phyloP scores from a whole-genome alignment of 2,797 vertebrate species.

The Serranus cabrilla region DNA sequence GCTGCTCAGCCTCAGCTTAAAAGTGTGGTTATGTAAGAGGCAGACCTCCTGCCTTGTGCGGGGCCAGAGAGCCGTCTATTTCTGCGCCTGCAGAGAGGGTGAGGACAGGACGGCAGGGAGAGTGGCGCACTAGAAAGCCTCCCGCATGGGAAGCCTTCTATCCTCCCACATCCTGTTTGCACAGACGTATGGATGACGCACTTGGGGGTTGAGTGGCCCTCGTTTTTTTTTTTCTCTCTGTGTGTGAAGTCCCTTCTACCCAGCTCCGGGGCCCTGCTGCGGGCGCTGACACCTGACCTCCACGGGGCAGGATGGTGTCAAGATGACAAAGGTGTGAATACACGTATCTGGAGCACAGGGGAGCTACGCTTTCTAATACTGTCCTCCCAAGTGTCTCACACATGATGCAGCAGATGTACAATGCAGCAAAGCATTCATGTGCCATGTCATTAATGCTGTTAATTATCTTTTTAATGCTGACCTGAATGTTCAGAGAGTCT shows the following conservation, averaged over 20 bases:
- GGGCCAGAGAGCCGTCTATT: conserved; percentile 73
- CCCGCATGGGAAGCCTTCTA: conserved; percentile 72
- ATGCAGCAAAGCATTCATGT: not conserved
- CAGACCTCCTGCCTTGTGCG: conserved; percentile 63
- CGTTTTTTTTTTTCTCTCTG: conserved; percentile 38
- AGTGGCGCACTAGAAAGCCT: conserved; percentile 72
- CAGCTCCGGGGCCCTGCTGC: conserved; percentile 35
- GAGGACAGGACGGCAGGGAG: conserved; percentile 77
- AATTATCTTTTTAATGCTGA: not conserved
- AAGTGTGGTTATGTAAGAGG: conserved; percentile 72
- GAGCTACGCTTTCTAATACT: conserved; percentile 9
- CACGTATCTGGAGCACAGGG: conserved; percentile 7
- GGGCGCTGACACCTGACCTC: conserved; percentile 32
- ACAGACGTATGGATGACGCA: conserved; percentile 83
- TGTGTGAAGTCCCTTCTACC: conserved; percentile 48
- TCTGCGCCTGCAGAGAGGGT: conserved; percentile 76
- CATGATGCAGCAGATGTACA: not conserved
- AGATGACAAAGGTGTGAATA: conserved; percentile 56
- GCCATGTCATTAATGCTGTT: conserved; percentile 2
- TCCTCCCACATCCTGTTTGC: conserved; percentile 84
- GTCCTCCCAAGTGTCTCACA: conserved; percentile 14
- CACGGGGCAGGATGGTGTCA: conserved; percentile 31
- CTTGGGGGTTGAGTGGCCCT: conserved; percentile 64
- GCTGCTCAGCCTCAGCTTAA: conserved; percentile 64
- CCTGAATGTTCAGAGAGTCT: not conserved